A percentile compares a stretch with the other conserved stretches of the same genome.
Evolutionary conservation across 2,888 invertebrate species (phyloP).

Genomic region (Caenorhabditis plicata): DNA sequence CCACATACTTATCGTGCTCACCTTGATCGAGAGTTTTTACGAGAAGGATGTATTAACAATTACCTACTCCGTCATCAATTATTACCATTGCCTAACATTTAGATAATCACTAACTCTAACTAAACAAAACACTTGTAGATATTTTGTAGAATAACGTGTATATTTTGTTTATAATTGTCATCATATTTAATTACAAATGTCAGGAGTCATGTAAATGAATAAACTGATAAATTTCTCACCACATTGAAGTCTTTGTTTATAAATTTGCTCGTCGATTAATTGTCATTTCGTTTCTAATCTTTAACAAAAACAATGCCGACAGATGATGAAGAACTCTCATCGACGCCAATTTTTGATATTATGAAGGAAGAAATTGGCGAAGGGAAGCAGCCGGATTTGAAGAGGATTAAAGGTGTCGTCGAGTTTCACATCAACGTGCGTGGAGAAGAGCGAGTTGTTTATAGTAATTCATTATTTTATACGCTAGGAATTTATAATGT

Average conservation of each 20-base stretch:
- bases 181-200: no score
- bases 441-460: slow-evolving; percentile 3
- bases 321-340: not conserved
- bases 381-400: slow-evolving; percentile 1
- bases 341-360: slow-evolving; percentile 3
- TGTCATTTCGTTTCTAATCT: no score
- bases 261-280: no score
- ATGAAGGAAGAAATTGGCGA: slow-evolving; percentile 6
- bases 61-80: slow-evolving; percentile 20
- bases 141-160: no score
- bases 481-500: not conserved
- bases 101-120: not conserved
- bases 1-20: slow-evolving; percentile 26
- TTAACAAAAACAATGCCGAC: no score
- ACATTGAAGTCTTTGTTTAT: no score
- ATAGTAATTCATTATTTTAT: slow-evolving; percentile 4
- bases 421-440: slow-evolving; percentile 7
- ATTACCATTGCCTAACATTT: slow-evolving; percentile 12
- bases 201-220: no score
- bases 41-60: slow-evolving; percentile 23
- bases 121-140: no score
- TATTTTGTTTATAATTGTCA: no score
- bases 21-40: slow-evolving; percentile 24
- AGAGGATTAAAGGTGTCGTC: slow-evolving; percentile 11
- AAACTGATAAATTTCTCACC: no score